Conservation (phyloP, 2,113 vertebrate species). For the Esox niger region DNA sequence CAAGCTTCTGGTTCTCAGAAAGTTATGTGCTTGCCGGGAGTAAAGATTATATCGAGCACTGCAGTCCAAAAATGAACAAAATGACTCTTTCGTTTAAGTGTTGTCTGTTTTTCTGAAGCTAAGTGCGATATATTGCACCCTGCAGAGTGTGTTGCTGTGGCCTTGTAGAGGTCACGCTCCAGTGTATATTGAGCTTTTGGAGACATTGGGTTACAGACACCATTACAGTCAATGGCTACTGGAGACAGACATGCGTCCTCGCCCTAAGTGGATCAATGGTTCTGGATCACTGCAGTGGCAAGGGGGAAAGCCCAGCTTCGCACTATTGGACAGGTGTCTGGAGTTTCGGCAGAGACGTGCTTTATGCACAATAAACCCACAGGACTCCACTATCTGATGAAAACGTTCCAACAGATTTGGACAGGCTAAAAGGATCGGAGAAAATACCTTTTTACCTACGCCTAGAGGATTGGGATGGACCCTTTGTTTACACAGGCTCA, state of each 20-base stretch:
- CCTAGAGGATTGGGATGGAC: constrained; percentile 67
- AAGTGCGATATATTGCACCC: constrained; percentile 1
- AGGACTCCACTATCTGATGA: constrained; percentile 73
- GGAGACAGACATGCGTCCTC: constrained; percentile 12
- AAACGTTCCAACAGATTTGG: constrained; percentile 74
- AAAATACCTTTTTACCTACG: constrained; percentile 71
- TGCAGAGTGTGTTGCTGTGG: background rate
- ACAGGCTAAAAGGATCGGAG: constrained; percentile 72
- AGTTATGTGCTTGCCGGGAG: no score
- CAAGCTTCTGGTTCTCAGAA: no score
- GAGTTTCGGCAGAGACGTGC: constrained; percentile 62
- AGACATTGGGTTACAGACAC: constrained; percentile 14
- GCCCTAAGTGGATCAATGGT: constrained; percentile 38
- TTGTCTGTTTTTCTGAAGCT: background rate
- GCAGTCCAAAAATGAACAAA: background rate
- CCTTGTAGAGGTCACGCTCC: background rate
- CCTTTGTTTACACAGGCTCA: constrained; percentile 70
- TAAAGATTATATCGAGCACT: background rate
- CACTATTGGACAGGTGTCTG: constrained; percentile 60
- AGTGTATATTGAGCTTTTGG: background rate
- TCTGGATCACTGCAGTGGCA: constrained; percentile 18
- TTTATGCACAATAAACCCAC: constrained; percentile 65
- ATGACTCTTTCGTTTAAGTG: background rate
- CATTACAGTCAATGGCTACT: constrained; percentile 13
- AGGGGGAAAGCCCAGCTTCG: constrained; percentile 48